A percentile compares a stretch with the other conserved stretches of the same genome.
Conservation (phyloP, 2,888 invertebrate species). For the Nebria salina region DNA sequence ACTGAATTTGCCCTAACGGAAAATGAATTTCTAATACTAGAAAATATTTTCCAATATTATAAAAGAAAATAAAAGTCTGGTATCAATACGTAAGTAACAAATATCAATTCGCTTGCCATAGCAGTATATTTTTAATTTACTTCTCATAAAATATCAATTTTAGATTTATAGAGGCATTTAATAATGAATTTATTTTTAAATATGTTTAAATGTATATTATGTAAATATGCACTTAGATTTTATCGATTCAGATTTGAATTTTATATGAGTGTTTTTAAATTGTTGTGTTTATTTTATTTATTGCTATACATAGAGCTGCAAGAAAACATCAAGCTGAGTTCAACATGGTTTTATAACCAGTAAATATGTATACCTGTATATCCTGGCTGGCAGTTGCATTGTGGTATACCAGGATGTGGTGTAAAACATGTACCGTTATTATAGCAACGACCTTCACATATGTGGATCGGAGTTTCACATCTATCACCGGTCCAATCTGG, state of each 20-base stretch:
- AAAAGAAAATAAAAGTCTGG: no score
- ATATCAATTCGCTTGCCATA: no score
- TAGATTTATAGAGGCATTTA: no score
- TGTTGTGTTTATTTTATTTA: neutral
- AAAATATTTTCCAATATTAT: no score
- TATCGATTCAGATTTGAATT: neutral
- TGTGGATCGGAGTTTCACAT: constrained; percentile 70
- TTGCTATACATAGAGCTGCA: neutral
- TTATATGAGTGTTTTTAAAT: neutral
- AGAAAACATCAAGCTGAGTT: no score
- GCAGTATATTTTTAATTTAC: no score
- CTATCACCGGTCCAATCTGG: constrained; percentile 72
- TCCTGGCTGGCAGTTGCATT: constrained; percentile 66
- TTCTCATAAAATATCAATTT: no score
- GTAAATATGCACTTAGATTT: constrained; percentile 5
- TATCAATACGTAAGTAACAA: no score
- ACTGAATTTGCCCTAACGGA: no score
- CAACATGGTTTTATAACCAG: no score
- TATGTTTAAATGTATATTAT: neutral
- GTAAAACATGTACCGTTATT: constrained; percentile 69
- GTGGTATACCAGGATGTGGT: constrained; percentile 50
- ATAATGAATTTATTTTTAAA: neutral
- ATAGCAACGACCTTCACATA: constrained; percentile 68
- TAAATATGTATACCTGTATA: constrained; percentile 60
- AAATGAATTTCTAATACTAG: no score